Base-by-base conservation (phyloP, 2,888 invertebrate species). In the Strigamia crassipes region DNA sequence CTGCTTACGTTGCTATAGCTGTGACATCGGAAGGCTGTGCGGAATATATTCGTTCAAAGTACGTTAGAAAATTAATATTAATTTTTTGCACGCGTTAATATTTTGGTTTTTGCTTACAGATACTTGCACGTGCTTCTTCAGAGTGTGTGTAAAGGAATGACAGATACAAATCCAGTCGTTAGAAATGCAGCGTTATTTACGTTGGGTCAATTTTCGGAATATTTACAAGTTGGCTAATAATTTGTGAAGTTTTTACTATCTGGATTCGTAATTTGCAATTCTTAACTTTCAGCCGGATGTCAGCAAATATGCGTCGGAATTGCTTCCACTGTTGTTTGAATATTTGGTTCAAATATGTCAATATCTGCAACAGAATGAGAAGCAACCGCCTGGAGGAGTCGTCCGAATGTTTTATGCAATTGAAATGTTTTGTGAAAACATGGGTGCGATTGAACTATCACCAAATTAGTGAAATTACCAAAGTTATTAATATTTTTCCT, bases 21-120 rank as follows among this genome's bases (percentile, higher is more conserved):
- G 92, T 94, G 27, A 89, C 93, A 83, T 92, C 93, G 1, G 94
- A 94, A 88, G 94, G 94, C 0, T 94, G 94, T 86, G 91, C 93
- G 0, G 94, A 94, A 85, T 91, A 92, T 83, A 92, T 94, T 79
- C 90, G 92, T 84, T 90, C 89, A 83, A 93, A 93, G 87, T 93
- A 85, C 84, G 5, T 73, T 31, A 13, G 6, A 73, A 9, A 6
- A 27, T 27, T 12, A 18, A 27, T 31, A 5, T 73, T 73, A 27
- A 38, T 42, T 9, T 9, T 34, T 38, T 21, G 21, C 12, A 21
- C 21, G 10, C 6, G 2, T 38, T 38, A 38, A 38, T 6, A 38
- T 38, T 38, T 38, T 38, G 38, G 4, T 31, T 80, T 81, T n/a
- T 82, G 21, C 82, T 46, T 85, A 66, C 84, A 89, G 89, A 83